These are phyloP conservation scores for Ceyx margarethae DNA, from an alignment of 2,113 vertebrate species.

Conservation along the genomic window DNA sequence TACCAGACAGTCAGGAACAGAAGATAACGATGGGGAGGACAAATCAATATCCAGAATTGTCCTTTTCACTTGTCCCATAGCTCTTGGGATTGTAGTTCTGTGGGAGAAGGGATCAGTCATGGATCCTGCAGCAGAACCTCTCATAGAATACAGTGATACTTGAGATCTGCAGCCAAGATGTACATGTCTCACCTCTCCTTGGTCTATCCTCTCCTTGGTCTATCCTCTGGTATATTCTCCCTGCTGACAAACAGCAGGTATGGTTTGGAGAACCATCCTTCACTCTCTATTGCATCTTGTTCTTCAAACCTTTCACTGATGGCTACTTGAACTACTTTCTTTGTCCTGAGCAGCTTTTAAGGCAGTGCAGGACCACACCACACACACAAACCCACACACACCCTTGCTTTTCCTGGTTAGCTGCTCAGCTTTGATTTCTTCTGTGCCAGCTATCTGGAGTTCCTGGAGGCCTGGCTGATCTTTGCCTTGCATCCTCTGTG, in stretches of 20 bases:
- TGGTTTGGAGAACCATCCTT: neutral
- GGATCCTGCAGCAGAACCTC: neutral
- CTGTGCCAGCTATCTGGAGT: neutral
- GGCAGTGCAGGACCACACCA: neutral
- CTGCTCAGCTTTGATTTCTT: neutral
- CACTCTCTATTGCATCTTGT: neutral
- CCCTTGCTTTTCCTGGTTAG: neutral
- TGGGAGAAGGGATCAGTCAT: neutral
- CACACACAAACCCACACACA: no score
- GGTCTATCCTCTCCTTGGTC: neutral
- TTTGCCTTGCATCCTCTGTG: neutral
- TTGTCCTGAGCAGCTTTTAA: neutral
- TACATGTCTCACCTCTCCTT: neutral
- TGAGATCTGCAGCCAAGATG: neutral
- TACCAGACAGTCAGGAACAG: neutral
- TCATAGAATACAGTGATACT: neutral
- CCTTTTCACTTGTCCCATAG: neutral
- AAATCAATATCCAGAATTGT: neutral
- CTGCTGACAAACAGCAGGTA: neutral
- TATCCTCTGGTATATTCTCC: neutral
- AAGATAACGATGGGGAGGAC: neutral
- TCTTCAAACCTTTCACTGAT: neutral
- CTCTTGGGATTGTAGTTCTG: neutral
- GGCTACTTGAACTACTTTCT: neutral
- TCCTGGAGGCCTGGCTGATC: neutral